A percentile compares a stretch with the other conserved stretches of the same genome.
Conservation (phyloP, 2,113 vertebrate genomes). For the Psammodynastes pulverulentus region DNA sequence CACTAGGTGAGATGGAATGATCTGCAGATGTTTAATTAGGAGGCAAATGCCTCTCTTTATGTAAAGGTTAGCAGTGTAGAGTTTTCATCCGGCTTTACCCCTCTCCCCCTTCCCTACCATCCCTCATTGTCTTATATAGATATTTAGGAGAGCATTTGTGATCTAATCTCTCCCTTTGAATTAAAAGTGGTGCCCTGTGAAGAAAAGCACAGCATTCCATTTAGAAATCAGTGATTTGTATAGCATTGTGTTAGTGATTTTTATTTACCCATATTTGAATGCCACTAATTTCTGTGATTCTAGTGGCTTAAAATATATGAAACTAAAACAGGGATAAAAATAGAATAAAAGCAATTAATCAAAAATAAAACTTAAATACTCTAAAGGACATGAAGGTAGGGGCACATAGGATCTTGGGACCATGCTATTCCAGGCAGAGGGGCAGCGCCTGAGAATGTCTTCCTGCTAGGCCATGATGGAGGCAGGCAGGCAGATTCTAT, state of each 20-base stretch:
- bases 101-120: background rate
- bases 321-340: background rate
- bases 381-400: background rate
- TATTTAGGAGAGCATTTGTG: constrained; percentile 16
- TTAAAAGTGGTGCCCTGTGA: background rate
- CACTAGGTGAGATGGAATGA: constrained; percentile 78
- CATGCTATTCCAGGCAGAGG: background rate
- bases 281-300: background rate
- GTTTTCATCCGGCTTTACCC: constrained; percentile 36
- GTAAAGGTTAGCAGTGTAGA: constrained; percentile 14
- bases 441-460: background rate
- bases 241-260: constrained; percentile 27
- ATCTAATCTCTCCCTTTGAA: constrained; percentile 23
- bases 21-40: rapidly evolving
- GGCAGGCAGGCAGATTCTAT: background rate
- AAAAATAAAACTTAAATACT: background rate
- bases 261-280: background rate
- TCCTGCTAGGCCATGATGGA: background rate
- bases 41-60: background rate
- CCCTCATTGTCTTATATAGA: constrained; percentile 11
- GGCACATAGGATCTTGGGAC: background rate
- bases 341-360: background rate
- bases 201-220: constrained; percentile 19
- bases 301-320: background rate
- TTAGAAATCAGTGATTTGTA: constrained; percentile 21